phyloP scores from a whole-genome alignment of 1,140 invertebrate species.

The Zaprionus nigranus region DNA sequence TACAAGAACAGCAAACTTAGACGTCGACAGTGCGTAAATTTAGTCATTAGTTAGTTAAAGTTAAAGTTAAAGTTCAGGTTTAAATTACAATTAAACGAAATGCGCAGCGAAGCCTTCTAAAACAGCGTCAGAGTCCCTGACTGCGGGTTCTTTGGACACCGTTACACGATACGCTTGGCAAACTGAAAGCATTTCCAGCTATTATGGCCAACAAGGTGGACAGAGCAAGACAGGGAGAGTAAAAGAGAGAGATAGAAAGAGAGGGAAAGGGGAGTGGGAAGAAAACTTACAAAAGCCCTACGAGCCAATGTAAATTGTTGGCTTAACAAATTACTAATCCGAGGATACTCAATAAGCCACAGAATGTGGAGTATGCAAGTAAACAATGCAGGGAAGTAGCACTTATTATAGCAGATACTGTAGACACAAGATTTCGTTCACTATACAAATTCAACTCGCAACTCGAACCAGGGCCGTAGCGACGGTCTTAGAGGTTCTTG shows the following conservation, averaged over 20 bases:
- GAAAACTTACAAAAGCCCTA: conserved; percentile 63
- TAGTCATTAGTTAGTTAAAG: conserved; percentile 34
- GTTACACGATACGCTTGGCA: conserved; percentile 44
- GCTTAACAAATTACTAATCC: conserved; percentile 78
- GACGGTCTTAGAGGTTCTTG: too few relatives aligned
- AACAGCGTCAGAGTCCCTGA: background rate
- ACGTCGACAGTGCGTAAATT: conserved; percentile 27
- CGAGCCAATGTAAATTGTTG: conserved; percentile 71
- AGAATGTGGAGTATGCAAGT: conserved; percentile 10
- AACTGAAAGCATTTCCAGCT: conserved; percentile 27
- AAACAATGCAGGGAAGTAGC: background rate
- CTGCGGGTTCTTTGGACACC: conserved; percentile 10
- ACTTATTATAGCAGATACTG: background rate
- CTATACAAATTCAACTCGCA: background rate
- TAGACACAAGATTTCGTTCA: background rate
- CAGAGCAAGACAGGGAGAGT: background rate
- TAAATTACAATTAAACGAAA: conserved; percentile 56
- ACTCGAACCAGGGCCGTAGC: background rate
- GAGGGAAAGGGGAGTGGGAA: conserved; percentile 9
- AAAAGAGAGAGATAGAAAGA: conserved; percentile 3
- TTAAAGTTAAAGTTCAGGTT: conserved; percentile 31
- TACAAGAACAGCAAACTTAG: conserved; percentile 5
- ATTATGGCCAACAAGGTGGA: background rate
- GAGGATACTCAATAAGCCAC: conserved; percentile 35
- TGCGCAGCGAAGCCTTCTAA: conserved; percentile 50